Percentiles rank a stretch among this genome's conserved stretches.
phyloP scores from a whole-genome alignment of 2,113 vertebrate genomes.

The Tetrao urogallus region DNA sequence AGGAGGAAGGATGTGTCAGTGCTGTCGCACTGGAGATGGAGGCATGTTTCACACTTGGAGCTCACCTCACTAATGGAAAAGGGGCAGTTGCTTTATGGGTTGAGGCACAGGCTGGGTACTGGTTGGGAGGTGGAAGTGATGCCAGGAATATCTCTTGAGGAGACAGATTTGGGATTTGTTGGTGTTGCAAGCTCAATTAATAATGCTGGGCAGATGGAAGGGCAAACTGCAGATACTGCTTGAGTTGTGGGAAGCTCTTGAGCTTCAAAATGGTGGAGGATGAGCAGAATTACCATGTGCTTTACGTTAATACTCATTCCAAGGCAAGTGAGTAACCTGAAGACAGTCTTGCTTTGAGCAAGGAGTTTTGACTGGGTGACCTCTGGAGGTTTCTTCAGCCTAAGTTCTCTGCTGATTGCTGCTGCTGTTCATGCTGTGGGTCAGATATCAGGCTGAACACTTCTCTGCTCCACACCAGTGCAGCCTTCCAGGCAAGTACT shows the following conservation, averaged over 20 bases:
- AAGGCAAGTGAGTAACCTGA: neutral
- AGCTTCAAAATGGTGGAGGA: neutral
- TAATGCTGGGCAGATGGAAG: neutral
- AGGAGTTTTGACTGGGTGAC: neutral
- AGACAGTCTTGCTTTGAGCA: neutral
- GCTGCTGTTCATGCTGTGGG: neutral
- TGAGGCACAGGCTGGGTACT: neutral
- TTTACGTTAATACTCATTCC: neutral
- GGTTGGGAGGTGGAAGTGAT: neutral
- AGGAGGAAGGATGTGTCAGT: neutral
- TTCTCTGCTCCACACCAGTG: neutral
- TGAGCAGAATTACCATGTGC: neutral
- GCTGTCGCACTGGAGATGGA: neutral
- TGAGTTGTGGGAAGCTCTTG: neutral
- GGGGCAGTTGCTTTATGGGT: neutral
- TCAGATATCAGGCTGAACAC: neutral
- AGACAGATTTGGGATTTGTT: neutral
- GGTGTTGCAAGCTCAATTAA: neutral
- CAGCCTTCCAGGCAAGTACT: neutral
- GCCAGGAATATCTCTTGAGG: neutral
- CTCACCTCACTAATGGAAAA: neutral
- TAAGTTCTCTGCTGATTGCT: neutral
- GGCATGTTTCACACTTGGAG: neutral
- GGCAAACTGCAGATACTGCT: neutral
- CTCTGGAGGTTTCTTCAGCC: neutral